phyloP scores from a whole-genome alignment of 1,140 invertebrate genomes.

The Popillia japonica region DNA sequence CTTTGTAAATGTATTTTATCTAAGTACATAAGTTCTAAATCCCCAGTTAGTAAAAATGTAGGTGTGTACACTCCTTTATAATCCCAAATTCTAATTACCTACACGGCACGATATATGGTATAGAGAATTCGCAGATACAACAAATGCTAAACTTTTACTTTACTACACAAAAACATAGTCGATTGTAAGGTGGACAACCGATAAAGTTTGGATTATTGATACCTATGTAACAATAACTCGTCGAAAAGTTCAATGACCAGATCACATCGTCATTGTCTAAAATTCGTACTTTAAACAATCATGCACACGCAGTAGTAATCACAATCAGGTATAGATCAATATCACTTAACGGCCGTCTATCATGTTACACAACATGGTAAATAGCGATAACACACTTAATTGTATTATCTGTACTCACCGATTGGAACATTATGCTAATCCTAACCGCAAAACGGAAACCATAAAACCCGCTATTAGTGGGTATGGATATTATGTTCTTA shows the following conservation, averaged over 20 bases:
- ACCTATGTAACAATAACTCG: neutral
- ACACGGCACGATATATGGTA: neutral
- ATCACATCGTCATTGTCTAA: slow-evolving; percentile 24
- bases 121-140: slow-evolving; percentile 7
- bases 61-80: too few species aligned
- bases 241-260: slow-evolving; percentile 17
- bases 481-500: slow-evolving; percentile 1
- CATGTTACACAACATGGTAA: slow-evolving; percentile 26
- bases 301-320: neutral
- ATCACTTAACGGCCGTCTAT: neutral
- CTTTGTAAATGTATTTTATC: too few species aligned
- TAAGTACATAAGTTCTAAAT: too few species aligned
- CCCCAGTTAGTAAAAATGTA: too few species aligned
- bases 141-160: slow-evolving; percentile 23
- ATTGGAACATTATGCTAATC: slow-evolving; percentile 23
- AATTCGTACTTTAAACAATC: slow-evolving; percentile 30
- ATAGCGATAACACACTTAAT: slow-evolving; percentile 14
- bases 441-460: slow-evolving; percentile 7
- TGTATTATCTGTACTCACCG: neutral
- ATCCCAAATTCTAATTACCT: too few species aligned
- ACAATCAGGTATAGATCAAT: slow-evolving; percentile 1
- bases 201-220: slow-evolving; percentile 19
- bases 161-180: neutral
- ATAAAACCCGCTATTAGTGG: neutral
- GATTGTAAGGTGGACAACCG: slow-evolving; percentile 11